Evolutionary conservation across 2,888 invertebrate species (phyloP), one percentile per base, ranked within the genome.

Genomic region (Plagiodera versicolora): DNA sequence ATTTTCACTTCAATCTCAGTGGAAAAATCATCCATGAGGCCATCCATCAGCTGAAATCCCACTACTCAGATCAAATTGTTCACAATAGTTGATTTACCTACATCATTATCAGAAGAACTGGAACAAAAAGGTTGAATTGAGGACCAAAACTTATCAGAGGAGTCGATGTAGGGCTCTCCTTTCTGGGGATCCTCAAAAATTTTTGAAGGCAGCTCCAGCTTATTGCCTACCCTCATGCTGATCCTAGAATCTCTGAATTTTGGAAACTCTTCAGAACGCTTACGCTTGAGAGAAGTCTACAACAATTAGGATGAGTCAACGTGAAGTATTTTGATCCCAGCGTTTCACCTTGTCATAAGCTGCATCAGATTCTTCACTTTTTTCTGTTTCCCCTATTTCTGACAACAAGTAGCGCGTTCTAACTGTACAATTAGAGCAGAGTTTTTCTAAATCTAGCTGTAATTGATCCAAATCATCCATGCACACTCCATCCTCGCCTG

Each of bases 131-230:
- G 93, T 78, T 97, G 96, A 0, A 97, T 91, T 1, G 93, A 93
- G 24, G 91, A 86, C 96, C 96, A 97, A 82, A 97, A 97, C 78
- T 94, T 92, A 73, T 94, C 94, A 10, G 95, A 93, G 55, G 91
- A 92, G 80, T 96, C 96, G 78, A 95, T 95, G 81, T 92, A 94
- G 14, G 91, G 91, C 58, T 91, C 89, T 49, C 87, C 86, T 32
- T 32, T 32, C 47, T 72, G 66, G 17, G 70, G 56, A 49, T 77
- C 76, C 14, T 68, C 72, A 47, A 73, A 63, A 61, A 75, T 69
- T 63, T 66, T 74, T 16, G 74, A 73, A 52, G 74, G 57, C 30
- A 68, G 71, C 56, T 73, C 69, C 32, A 75, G 72, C 56, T 76
- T 74, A 65, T 79, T 79, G 11, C 77, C 61, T 2, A 74, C 63